Base-by-base conservation (phyloP, 2,888 invertebrate genomes). In the Temnothorax unifasciatus region DNA sequence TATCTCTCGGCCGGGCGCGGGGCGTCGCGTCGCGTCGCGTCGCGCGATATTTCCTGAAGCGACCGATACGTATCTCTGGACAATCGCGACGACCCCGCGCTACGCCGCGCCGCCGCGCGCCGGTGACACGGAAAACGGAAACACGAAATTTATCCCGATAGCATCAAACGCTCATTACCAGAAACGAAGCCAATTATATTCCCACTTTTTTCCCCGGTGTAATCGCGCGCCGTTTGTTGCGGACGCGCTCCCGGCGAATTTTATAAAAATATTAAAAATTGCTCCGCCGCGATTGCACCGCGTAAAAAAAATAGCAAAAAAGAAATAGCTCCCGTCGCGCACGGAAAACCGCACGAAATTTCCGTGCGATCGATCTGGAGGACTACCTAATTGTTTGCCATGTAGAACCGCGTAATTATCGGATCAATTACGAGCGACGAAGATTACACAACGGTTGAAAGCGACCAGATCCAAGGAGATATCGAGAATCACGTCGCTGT, bases 131-230 rank as follows among this genome's bases (percentile, higher is more conserved):
- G 61, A 44, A 66, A 83, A 57, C 68, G 68, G 68, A 73, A 71
- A 73, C 52, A 11, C 61, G 61, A 83, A 52, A 83, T 84, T 64
- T 25, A 81, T 79, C 47, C 61, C 82, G 82, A 82, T 74, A 52
- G 2, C 29, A 82, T 84, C 83, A 71, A 59, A 34, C 61, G 59
- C 81, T 84, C 81, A 82, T 84, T 82, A 82, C 29, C 50, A 50
- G 50, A 71, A 81, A 81, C 83, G 71, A 81, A 81, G 71, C 52
- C 69, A 71, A 84, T 83, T 83, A 44, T 54, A 63, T 54, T 52
- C 41, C 41, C 68, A 47, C 68, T 68, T 21, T 66, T 54, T 57
- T 52, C 5, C 15, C 25, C 29, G n/a, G 25, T 13, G 81, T 52
- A 81, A 69, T 81, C 34, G 63, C 75, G 73, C 47, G 47, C 15